These are phyloP conservation scores for Pampus argenteus DNA, from an alignment of 2,797 vertebrate genomes.

Conservation along the genomic window DNA sequence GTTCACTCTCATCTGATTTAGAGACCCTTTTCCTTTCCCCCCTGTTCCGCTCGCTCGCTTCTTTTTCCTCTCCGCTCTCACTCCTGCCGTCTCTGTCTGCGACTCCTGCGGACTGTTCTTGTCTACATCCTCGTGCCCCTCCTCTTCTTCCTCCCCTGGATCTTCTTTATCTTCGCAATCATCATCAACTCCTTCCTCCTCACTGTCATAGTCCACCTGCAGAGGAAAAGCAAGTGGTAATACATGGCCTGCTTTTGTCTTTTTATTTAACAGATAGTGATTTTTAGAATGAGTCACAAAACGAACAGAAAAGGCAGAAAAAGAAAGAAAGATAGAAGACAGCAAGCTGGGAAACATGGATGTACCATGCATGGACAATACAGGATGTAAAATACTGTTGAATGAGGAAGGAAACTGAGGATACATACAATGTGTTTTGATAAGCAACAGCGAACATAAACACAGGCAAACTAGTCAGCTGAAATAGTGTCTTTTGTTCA, in stretches of 20 bases:
- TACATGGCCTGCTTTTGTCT: no score
- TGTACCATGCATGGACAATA: no score
- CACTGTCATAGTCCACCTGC: constrained; percentile 96
- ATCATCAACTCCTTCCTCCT: constrained; percentile 79
- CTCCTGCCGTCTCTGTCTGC: not conserved
- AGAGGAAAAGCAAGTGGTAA: no score
- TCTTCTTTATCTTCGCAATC: constrained; percentile 74
- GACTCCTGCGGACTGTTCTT: not conserved
- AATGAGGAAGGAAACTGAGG: no score
- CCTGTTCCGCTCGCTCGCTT: fast-evolving
- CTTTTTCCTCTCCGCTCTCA: not conserved
- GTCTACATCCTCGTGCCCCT: constrained; percentile 9
- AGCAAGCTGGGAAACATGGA: no score
- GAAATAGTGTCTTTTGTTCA: not conserved
- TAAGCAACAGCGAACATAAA: no score
- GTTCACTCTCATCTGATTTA: constrained; percentile 78
- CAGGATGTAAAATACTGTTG: no score
- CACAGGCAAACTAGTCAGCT: not conserved
- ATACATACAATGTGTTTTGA: no score
- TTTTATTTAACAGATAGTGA: no score
- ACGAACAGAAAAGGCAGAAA: no score
- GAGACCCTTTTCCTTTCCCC: not conserved
- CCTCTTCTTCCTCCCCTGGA: constrained; percentile 38
- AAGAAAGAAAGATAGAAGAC: no score
- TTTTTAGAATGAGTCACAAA: no score